Conservation (phyloP, 2,797 vertebrate genomes). For the Spatula versicolor region DNA sequence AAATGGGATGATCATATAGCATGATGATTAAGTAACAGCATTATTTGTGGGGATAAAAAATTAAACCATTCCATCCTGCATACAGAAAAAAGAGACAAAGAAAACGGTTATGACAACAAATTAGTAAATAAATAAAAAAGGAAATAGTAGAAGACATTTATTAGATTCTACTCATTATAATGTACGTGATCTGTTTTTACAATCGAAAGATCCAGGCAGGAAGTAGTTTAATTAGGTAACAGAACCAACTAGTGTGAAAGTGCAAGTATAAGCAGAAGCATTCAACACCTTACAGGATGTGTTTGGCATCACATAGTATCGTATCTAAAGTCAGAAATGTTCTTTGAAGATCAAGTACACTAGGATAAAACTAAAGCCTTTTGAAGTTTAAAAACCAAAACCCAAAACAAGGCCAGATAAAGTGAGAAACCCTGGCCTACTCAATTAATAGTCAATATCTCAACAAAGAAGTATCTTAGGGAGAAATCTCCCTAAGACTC, state of each 20-base stretch:
- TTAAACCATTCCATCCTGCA: neutral
- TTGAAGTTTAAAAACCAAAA: slow-evolving; percentile 22
- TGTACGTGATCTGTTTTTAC: neutral
- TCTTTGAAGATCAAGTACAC: slow-evolving; percentile 13
- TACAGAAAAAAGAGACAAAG: neutral
- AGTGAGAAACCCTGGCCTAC: neutral
- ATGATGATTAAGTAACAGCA: neutral
- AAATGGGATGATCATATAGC: slow-evolving; percentile 26
- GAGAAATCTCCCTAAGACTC: neutral
- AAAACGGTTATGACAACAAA: neutral
- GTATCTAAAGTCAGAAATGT: neutral
- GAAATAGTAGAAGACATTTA: neutral
- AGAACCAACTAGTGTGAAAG: neutral
- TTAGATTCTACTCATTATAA: neutral
- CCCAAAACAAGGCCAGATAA: neutral
- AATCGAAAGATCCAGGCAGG: neutral
- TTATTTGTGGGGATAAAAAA: neutral
- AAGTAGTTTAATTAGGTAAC: slow-evolving; percentile 1
- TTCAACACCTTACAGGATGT: neutral
- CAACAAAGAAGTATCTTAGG: neutral
- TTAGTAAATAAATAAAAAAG: neutral
- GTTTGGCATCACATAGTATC: neutral
- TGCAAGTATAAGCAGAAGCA: neutral
- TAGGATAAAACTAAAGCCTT: neutral
- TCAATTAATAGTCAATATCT: neutral